Base-by-base conservation (phyloP, 2,797 vertebrate genomes). In the Cygnus olor region DNA sequence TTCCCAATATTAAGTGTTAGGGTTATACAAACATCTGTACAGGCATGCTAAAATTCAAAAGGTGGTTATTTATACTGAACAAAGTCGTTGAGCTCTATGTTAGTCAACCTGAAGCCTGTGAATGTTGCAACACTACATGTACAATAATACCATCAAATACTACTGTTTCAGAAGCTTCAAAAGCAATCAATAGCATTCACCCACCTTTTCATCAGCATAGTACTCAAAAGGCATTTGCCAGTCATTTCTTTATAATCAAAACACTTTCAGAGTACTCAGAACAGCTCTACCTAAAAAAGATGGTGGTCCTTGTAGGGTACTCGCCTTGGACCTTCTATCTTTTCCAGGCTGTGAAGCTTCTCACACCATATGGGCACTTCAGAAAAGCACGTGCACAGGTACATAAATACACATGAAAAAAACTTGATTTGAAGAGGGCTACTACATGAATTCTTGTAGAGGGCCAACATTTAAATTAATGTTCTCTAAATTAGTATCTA, bases 361-460 rank as follows among this genome's bases (percentile, higher is more conserved):
- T 90, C 40, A 40, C 6, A 25, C 3, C 16, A 47, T 8, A 8
- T 80, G 21, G 7, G 9, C 44, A 44, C 12, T 60, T 27, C 47
- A 70, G 20, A 56, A 80, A 70, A 71, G 58, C 11, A 4, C 7
- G 15, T 1, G 2, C 45, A 30, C 51, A 53, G 51, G 51, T 28
- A 53, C 7, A 36, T 17, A 10, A 7, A 5, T 0, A 2, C 30
- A 11, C 40, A 16, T 53, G 18, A 34, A 53, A 68, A 68, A 58
- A 24, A 3, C 3, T 44, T 47, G 7, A 73, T 80, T 21, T 80
- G 47, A 77, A 78, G 22, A 44, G 5, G 1, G 1, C 12, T n/a
- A 34, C 6, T 17, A 25, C 0, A 0, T 73, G 56, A 80, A 63
- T 61, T 44, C 4, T 64, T 73, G 21, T 16, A 36, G 9, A 77